These are phyloP conservation scores for Agrypnia vestita DNA, from an alignment of 1,140 invertebrate species.

Conservation along the genomic window DNA sequence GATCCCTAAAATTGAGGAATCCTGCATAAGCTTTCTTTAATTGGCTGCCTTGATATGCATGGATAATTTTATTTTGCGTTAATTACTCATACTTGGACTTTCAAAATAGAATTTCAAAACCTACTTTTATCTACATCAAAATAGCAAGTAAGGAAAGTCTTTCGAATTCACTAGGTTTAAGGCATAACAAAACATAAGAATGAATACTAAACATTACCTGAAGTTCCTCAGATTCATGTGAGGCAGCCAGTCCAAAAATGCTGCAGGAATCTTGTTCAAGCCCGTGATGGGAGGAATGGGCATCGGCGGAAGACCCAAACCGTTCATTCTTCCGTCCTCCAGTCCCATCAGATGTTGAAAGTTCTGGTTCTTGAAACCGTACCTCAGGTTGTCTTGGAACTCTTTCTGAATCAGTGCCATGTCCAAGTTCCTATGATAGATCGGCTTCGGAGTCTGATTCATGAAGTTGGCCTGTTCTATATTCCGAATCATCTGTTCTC, in stretches of 20 bases:
- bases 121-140: no score
- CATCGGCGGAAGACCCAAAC: conserved; percentile 49
- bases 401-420: conserved; percentile 47
- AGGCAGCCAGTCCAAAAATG: conserved; percentile 59
- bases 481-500: conserved; percentile 42
- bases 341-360: conserved; percentile 37
- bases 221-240: conserved; percentile 50
- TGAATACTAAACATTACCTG: conserved; percentile 41
- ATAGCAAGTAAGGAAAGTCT: no score
- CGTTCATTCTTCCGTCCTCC: conserved; percentile 51
- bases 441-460: conserved; percentile 17
- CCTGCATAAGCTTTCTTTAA: no score
- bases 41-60: no score
- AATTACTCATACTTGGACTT: no score
- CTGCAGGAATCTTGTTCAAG: conserved; percentile 59
- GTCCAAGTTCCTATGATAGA: conserved; percentile 37
- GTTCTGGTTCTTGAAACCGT: conserved; percentile 33
- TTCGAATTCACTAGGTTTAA: no score
- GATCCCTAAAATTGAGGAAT: no score
- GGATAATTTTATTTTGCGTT: no score
- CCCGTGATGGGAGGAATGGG: conserved; percentile 63
- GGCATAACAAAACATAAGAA: no score
- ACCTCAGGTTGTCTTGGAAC: conserved; percentile 45
- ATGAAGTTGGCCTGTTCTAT: conserved; percentile 45
- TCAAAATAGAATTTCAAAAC: no score